Conservation (phyloP, 2,888 invertebrate genomes). For the Syrphus vitripennis region DNA sequence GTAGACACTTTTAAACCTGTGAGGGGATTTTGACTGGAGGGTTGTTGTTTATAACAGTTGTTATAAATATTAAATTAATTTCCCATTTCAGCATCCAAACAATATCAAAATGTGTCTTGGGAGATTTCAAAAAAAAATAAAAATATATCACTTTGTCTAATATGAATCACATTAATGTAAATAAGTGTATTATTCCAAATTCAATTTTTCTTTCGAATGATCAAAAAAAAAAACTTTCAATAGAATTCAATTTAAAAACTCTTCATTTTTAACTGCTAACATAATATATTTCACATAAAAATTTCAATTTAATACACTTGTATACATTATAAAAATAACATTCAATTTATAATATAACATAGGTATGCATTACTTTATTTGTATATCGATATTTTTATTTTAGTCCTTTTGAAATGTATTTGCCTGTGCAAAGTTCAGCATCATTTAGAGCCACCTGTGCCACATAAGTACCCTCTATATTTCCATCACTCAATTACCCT, state of each 20-base stretch:
- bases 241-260: not conserved
- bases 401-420: not conserved
- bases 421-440: not conserved
- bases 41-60: too few relatives aligned
- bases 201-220: not conserved
- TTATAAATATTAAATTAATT: too few relatives aligned
- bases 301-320: not conserved
- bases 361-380: not conserved
- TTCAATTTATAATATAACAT: not conserved
- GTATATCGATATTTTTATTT: not conserved
- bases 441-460: not conserved
- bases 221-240: not conserved
- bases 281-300: not conserved
- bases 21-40: too few relatives aligned
- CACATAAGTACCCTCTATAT: not conserved
- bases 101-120: too few relatives aligned
- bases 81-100: too few relatives aligned
- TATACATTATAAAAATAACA: not conserved
- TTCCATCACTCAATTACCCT: slow-evolving; percentile 18
- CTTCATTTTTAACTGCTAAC: not conserved
- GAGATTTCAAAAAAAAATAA: too few relatives aligned
- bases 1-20: too few relatives aligned
- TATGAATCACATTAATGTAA: too few relatives aligned
- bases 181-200: not conserved
- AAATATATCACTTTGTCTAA: too few relatives aligned